Evolutionary conservation across 1,140 invertebrate species (phyloP).

Genomic region (Heliconius himera): DNA sequence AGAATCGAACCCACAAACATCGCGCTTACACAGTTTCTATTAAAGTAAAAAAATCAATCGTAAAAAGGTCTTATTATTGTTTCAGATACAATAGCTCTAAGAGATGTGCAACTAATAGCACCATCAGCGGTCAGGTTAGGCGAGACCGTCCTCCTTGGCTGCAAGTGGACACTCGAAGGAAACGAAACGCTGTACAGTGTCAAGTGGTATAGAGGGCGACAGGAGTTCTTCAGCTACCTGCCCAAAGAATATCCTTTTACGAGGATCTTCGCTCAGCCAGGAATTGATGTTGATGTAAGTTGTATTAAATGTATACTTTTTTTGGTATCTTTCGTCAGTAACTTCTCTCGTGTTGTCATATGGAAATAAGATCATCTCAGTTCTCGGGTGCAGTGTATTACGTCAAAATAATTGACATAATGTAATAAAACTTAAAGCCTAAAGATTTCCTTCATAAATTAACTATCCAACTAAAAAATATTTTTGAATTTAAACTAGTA

Average conservation of each 20-base stretch:
- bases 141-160: slow-evolving; percentile 86
- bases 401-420: too few relatives aligned
- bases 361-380: too few relatives aligned
- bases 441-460: too few relatives aligned
- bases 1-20: too few relatives aligned
- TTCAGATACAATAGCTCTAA: slow-evolving; percentile 69
- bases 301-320: neutral
- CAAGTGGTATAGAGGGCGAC: slow-evolving; percentile 91
- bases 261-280: slow-evolving; percentile 83
- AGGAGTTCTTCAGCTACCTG: slow-evolving; percentile 87
- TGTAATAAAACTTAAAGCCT: too few relatives aligned
- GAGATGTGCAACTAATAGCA: slow-evolving; percentile 77
- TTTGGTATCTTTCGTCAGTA: too few relatives aligned
- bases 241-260: slow-evolving; percentile 84
- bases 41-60: neutral
- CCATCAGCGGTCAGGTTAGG: slow-evolving; percentile 85
- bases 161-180: slow-evolving; percentile 87
- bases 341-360: too few relatives aligned
- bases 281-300: slow-evolving; percentile 84
- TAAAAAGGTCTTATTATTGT: slow-evolving; percentile 37
- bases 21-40: neutral
- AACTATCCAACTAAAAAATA: too few relatives aligned
- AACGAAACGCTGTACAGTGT: slow-evolving; percentile 87
- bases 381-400: too few relatives aligned
- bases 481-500: too few relatives aligned